Base-by-base conservation (phyloP, 2,113 vertebrate species). In the Hippocampus zosterae region DNA sequence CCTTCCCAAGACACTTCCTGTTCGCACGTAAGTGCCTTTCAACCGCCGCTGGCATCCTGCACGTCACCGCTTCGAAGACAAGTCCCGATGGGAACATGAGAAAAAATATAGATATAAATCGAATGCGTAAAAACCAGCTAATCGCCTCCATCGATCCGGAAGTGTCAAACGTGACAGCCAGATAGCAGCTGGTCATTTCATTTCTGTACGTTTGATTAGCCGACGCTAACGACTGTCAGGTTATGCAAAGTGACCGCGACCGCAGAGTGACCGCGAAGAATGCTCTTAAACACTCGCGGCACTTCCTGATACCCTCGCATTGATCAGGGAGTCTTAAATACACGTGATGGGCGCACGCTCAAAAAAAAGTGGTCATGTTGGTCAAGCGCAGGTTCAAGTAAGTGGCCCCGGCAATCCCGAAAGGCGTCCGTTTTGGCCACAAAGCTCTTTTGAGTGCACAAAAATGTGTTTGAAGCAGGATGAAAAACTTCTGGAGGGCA, bases 251-350 rank as follows among this genome's bases (percentile, higher is more conserved):
- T 6, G 21, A 53, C 21, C 52, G 52, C 57, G 77, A 83, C 81
- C 83, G 76, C 77, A 74, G 76, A 80, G 73, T 80, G 67, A 70
- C 72, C 81, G 81, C 83, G 16, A 85, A 42, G 27, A 67, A n/a
- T n/a, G 18, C 29, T 19, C 62, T 61, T 40, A 37, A 61, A 40
- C 33, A 40, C 3, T 2, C 15, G 11, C 33, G 18, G 59, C 33
- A 5, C 60, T 40, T 40, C 33, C 60, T 40, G 16, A 62, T 4
- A 33, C 7, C 33, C 18, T 40, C 33, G 7, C 33, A 61, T 62
- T 40, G 33, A 62, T 62, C 13, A 18, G 57, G 57, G 48, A 6
- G 48, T 50, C 52, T n/a, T n/a, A 40, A 40, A 10, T 11, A 21
- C 29, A 37, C 33, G 52, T 53, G 52, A n/a, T 9, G 19, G 21